Evolutionary conservation across 1,140 invertebrate genomes (phyloP), one percentile per base, ranked within the genome.

Genomic region (Hyphantria cunea): DNA sequence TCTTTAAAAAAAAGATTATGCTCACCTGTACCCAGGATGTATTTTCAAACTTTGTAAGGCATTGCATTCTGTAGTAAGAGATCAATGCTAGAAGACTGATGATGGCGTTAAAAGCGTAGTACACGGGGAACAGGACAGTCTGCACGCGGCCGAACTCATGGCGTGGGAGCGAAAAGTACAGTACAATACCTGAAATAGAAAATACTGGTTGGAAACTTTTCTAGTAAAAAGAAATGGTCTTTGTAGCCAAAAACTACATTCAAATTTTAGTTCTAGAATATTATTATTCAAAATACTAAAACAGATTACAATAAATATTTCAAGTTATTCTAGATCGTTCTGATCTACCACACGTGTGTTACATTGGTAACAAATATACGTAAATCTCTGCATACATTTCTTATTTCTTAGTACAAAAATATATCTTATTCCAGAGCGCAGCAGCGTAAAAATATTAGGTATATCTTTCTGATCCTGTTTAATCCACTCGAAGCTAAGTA

Each of bases 71-170:
- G 78, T 86, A 83, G 75, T 90, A 96, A 11, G 94, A 93, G 1
- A 95, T 86, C 7, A 96, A 91, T 5, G 95, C 96, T 7, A 93
- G 92, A 9, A 96, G 92, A 76, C 95, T 96, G 11, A 97, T 88
- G 58, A 94, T 80, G 0, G 94, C 93, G 74, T 96, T 97, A 44
- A 96, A 86, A 5, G 95, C 92, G 86, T 97, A 97, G 82, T 97
- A 97, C 71, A 95, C 94, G 4, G 96, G 96, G 84, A 97, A 97
- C n/a, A 97, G 85, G 11, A 96, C 93, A 61, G 95, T 94, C 81
- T 97, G 96, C 5, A 97, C 95, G 68, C 94, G 93, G 0, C 95
- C 95, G 84, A 97, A 97, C 37, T 93, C 94, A 74, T 97, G 96
- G 12, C 96, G 92, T 0, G 96, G 95, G 48, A 97, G 89, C 1